A percentile compares a stretch with the other conserved stretches of the same genome.
phyloP scores from a whole-genome alignment of 2,113 vertebrate species.

The Podilymbus podiceps region DNA sequence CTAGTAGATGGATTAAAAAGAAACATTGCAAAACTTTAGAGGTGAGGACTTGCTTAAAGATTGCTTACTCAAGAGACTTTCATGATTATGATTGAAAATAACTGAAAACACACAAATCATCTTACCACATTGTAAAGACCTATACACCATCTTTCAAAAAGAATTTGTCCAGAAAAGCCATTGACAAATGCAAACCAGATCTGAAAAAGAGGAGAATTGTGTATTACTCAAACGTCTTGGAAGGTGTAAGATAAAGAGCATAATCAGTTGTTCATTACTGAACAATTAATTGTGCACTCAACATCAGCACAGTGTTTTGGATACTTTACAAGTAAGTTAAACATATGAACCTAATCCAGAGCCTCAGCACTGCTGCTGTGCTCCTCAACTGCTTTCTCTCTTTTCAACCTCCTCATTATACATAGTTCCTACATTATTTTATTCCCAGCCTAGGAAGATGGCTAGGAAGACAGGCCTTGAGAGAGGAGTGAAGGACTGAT shows the following conservation, averaged over 20 bases:
- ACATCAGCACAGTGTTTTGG: neutral
- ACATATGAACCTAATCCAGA: neutral
- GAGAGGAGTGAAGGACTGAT: neutral
- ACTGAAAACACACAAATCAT: neutral
- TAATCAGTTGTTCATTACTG: neutral
- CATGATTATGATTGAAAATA: neutral
- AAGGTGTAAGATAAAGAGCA: neutral
- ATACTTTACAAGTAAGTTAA: neutral
- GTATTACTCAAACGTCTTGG: neutral
- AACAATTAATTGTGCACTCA: neutral
- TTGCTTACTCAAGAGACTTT: neutral
- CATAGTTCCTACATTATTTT: neutral
- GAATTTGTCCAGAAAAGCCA: constrained; percentile 98
- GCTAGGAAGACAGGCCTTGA: neutral
- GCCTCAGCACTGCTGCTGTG: neutral
- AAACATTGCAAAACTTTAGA: neutral
- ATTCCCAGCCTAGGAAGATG: neutral
- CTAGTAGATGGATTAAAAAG: constrained; percentile 47
- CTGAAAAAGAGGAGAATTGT: constrained; percentile 66
- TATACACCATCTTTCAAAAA: constrained; percentile 98
- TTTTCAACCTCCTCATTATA: neutral
- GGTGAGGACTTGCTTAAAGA: neutral
- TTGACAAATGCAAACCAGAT: constrained; percentile 99
- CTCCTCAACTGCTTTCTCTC: neutral
- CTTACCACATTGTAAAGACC: constrained; percentile 99